These are phyloP conservation scores for Ceratoteleas bidentatus DNA, from an alignment of 1,140 invertebrate genomes.

Conservation along the genomic window DNA sequence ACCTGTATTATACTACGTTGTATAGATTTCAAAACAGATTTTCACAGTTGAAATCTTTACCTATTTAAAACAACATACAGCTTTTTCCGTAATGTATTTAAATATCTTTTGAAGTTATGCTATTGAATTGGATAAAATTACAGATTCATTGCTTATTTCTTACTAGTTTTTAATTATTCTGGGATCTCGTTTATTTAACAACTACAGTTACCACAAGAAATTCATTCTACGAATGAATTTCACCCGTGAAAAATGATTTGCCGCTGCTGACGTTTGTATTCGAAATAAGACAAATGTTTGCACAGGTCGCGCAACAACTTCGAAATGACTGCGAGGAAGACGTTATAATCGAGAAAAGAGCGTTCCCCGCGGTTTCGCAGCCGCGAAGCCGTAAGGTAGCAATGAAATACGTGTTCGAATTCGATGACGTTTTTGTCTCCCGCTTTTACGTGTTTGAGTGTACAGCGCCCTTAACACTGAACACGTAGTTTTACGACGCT, in stretches of 20 bases:
- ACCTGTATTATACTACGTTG: neutral
- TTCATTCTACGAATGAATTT: neutral
- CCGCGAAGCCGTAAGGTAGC: slow-evolving; percentile 23
- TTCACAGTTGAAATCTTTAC: too few relatives aligned
- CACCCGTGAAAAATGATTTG: neutral
- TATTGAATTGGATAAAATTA: too few relatives aligned
- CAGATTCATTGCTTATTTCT: too few relatives aligned
- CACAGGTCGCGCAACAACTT: slow-evolving; percentile 7
- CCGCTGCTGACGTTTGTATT: neutral
- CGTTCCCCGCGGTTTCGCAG: slow-evolving; percentile 36
- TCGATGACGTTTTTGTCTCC: slow-evolving; percentile 58
- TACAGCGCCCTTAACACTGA: slow-evolving; percentile 59
- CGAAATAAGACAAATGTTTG: neutral
- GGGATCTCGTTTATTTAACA: too few relatives aligned
- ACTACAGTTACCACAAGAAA: too few relatives aligned
- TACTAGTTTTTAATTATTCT: too few relatives aligned
- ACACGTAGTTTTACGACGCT: slow-evolving; percentile 66
- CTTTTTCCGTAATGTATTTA: too few relatives aligned
- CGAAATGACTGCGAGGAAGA: slow-evolving; percentile 21
- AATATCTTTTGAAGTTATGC: too few relatives aligned
- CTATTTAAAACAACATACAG: too few relatives aligned
- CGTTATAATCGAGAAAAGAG: slow-evolving; percentile 30
- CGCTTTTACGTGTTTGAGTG: slow-evolving; percentile 48
- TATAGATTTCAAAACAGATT: neutral
- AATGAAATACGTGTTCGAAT: slow-evolving; percentile 59